Conservation (phyloP, 2,113 vertebrate species). For the Cebus imitator region DNA sequence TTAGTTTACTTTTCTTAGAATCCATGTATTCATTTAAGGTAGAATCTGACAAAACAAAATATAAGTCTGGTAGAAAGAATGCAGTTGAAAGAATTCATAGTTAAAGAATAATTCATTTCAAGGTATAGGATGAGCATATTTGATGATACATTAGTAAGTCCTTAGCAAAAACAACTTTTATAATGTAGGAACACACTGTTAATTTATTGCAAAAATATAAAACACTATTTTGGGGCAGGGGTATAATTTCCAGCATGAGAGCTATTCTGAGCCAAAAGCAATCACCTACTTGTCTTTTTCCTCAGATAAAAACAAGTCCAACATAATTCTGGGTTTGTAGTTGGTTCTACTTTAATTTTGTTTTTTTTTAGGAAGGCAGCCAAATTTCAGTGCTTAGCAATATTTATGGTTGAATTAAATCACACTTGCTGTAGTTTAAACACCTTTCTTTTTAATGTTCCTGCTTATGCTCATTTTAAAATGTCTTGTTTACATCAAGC, state of each 20-base stretch:
- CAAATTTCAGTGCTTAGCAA: slow-evolving; percentile 21
- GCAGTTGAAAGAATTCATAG: neutral
- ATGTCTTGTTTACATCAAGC: neutral
- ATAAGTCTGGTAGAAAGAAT: neutral
- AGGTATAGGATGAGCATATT: neutral
- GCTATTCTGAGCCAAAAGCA: neutral
- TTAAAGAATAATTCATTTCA: neutral
- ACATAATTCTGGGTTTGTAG: neutral
- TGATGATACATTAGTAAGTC: neutral
- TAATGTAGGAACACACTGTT: neutral
- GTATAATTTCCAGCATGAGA: neutral
- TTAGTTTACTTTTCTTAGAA: neutral
- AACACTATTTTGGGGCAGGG: neutral
- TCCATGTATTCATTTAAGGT: neutral
- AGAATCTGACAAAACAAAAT: neutral
- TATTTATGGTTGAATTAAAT: slow-evolving; percentile 31
- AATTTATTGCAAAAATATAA: neutral
- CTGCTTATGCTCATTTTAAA: slow-evolving; percentile 29
- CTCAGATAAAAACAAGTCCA: neutral
- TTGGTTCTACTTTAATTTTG: neutral
- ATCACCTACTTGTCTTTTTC: neutral
- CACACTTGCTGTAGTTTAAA: slow-evolving; percentile 33
- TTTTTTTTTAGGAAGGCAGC: slow-evolving; percentile 4
- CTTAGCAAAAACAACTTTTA: neutral
- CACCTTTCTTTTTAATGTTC: slow-evolving; percentile 3